Evolutionary conservation across 2,797 vertebrate species (phyloP).

Genomic region (Coendou prehensilis): DNA sequence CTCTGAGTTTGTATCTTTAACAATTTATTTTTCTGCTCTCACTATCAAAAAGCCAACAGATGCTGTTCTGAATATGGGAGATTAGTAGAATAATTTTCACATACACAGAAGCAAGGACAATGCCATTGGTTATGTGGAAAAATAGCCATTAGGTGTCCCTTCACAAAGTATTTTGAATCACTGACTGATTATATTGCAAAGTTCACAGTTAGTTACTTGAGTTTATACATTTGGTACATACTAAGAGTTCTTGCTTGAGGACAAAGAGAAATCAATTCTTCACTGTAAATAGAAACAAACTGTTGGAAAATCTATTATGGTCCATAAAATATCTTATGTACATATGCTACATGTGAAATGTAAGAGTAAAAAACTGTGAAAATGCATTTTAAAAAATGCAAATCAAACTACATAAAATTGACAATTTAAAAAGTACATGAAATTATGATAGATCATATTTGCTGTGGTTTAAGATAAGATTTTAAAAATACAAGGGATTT

Average conservation of each 20-base stretch:
- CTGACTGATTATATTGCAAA: background rate
- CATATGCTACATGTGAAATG: background rate
- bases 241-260: background rate
- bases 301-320: background rate
- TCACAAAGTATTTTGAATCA: background rate
- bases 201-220: background rate
- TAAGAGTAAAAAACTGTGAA: background rate
- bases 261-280: slow-evolving; percentile 11
- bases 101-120: background rate
- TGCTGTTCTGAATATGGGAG: background rate
- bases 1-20: background rate
- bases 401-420: background rate
- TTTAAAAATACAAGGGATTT: background rate
- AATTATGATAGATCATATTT: background rate
- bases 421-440: background rate
- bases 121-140: background rate
- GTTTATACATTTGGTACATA: slow-evolving; percentile 31
- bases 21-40: background rate
- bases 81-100: background rate
- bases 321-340: background rate
- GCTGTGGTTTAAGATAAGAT: slow-evolving; percentile 24
- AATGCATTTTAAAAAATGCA: background rate
- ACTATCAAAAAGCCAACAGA: slow-evolving; percentile 1
- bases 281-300: slow-evolving; percentile 2
- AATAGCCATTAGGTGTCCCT: background rate